Percentiles rank a stretch among this genome's conserved stretches.
phyloP scores from a whole-genome alignment of 2,797 vertebrate genomes.

The Zenarchopterus dispar region DNA sequence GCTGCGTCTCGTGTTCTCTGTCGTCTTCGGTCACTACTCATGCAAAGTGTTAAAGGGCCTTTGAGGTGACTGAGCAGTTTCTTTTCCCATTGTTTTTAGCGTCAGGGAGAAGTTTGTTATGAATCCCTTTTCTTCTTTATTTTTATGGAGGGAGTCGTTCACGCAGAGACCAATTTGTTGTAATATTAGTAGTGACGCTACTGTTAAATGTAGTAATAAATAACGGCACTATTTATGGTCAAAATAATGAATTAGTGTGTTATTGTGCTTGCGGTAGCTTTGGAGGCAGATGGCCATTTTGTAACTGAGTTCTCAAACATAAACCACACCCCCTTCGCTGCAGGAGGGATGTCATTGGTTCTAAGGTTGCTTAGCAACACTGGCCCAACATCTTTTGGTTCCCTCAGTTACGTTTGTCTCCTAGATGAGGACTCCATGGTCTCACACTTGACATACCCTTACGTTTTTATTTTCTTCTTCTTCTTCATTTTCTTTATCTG shows the following conservation, averaged over 20 bases:
- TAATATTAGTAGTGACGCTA: constrained; percentile 73
- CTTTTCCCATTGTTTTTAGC: constrained; percentile 37
- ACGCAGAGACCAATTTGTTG: constrained; percentile 68
- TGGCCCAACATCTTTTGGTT: constrained; percentile 67
- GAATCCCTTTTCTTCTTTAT: constrained; percentile 13
- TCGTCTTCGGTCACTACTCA: constrained; percentile 55
- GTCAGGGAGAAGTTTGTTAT: constrained; percentile 42
- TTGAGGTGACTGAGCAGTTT: constrained; percentile 54
- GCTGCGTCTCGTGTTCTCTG: constrained; percentile 21
- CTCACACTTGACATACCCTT: constrained; percentile 63
- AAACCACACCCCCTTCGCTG: constrained; percentile 60
- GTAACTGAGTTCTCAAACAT: constrained; percentile 65
- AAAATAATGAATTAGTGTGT: constrained; percentile 68
- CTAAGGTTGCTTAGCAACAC: constrained; percentile 71
- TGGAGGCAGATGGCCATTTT: constrained; percentile 73
- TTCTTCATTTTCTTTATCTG: constrained; percentile 52
- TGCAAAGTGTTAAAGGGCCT: constrained; percentile 66
- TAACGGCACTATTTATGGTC: constrained; percentile 76
- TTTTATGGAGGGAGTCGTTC: constrained; percentile 49
- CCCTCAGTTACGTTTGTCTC: constrained; percentile 64
- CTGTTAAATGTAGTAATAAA: constrained; percentile 78
- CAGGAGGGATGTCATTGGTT: constrained; percentile 65
- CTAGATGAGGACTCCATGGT: constrained; percentile 69
- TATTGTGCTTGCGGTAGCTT: constrained; percentile 74
- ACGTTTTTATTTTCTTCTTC: constrained; percentile 44